Evolutionary conservation across 2,113 vertebrate species (phyloP).

Genomic region (Tragelaphus buxtoni): DNA sequence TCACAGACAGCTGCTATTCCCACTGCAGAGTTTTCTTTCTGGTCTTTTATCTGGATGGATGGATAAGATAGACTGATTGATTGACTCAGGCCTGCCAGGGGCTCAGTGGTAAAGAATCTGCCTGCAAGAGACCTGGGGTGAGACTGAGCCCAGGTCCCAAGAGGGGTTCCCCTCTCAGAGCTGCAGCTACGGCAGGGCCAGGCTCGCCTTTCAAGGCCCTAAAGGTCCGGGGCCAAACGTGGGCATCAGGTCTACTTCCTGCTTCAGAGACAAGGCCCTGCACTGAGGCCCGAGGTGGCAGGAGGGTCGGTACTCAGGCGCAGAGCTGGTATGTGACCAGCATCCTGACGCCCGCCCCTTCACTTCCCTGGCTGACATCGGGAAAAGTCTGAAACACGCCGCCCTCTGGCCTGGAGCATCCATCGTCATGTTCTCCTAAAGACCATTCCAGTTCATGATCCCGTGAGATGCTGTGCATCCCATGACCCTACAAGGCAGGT

Average conservation of each 20-base stretch:
- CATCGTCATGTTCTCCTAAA: neutral
- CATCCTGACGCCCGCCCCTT: neutral
- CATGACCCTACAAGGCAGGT: too few relatives aligned
- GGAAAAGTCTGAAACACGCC: accelerated
- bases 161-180: neutral
- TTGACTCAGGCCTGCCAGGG: neutral
- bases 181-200: accelerated
- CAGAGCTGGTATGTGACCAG: accelerated
- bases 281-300: accelerated
- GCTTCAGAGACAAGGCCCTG: neutral
- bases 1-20: accelerated
- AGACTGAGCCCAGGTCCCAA: accelerated
- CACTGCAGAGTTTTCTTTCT: accelerated
- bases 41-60: neutral
- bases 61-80: neutral
- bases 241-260: neutral
- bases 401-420: neutral
- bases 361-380: accelerated
- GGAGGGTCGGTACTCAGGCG: neutral
- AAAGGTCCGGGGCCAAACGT: accelerated
- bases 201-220: neutral
- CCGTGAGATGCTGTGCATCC: neutral
- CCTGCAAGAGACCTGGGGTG: neutral
- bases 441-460: too few relatives aligned
- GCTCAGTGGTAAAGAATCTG: neutral